Base-by-base conservation (phyloP, 1,140 invertebrate species). In the Lutraria rhynchaena region DNA sequence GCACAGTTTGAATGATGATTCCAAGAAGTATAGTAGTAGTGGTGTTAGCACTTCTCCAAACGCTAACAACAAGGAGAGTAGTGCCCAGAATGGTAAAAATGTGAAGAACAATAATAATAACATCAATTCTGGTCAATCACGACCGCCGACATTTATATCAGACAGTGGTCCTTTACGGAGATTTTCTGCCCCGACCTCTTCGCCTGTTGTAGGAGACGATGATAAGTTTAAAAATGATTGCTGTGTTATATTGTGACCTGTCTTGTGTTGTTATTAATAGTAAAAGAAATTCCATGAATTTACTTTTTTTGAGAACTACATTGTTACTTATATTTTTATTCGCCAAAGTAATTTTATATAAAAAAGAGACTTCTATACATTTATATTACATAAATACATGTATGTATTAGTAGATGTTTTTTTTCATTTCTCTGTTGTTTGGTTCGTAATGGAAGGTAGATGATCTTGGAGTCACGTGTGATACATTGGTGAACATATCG, bases 211-310 rank as follows among this genome's bases (percentile, higher is more conserved):
- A 24, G 76, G 76, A 17, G 76, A 80, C 13, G 76, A 80, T 49
- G 65, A 80, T 57, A 80, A 80, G 33, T 80, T 80, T 57, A 80
- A 80, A 60, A 69, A 67, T 49, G 49, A 80, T 46, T 80, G 76
- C 67, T 80, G 76, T 46, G 76, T 70, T 22, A 70, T 80, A 22
- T 70, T 80, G 55, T 80, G 76, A 80, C 37, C 41, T 46, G 44
- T 65, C 37, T 41, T 41, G 15, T 41, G 15, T 49, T 33, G 29
- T 13, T 17, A 35, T 61, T 27, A 41, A 2, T 27, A 49, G 41
- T 27, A 49, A n/a, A 13, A 29, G 37, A 51, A 67, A 67, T 49
- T 67, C 63, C 63, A 67, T 27, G 29, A 67, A 35, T 67, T 67
- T 22, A 31, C 4, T 46, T 65, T 67, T 65, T 35, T 63, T 49